A percentile compares a stretch with the other conserved stretches of the same genome.
These are phyloP conservation scores for Bellardia pandia DNA, from an alignment of 2,888 invertebrate species.

Conservation along the genomic window DNA sequence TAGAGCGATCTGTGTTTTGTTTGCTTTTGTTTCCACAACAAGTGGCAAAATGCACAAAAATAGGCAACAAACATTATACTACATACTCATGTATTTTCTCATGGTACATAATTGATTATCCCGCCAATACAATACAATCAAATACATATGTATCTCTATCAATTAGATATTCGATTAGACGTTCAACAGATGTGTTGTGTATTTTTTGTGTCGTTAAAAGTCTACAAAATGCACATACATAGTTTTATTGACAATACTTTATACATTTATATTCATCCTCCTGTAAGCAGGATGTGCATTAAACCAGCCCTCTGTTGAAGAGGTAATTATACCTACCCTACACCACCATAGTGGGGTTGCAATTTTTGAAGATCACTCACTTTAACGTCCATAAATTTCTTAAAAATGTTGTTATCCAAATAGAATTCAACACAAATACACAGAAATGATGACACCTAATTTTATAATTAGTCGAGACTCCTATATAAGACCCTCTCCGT, in stretches of 20 bases:
- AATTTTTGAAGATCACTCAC: too few relatives aligned
- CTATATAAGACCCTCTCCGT: too few relatives aligned
- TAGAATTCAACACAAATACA: too few relatives aligned
- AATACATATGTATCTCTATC: neutral
- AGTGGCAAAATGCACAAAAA: slow-evolving; percentile 42
- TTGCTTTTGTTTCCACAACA: neutral
- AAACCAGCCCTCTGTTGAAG: too few relatives aligned
- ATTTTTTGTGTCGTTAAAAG: slow-evolving; percentile 21
- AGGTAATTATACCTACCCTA: too few relatives aligned
- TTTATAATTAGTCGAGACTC: too few relatives aligned
- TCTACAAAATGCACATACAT: slow-evolving; percentile 12
- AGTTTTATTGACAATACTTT: slow-evolving; percentile 20
- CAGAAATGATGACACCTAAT: too few relatives aligned
- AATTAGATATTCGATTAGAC: slow-evolving; percentile 30
- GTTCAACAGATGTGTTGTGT: slow-evolving; percentile 33
- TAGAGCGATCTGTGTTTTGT: too few relatives aligned
- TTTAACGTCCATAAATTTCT: too few relatives aligned
- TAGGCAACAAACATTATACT: slow-evolving; percentile 7
- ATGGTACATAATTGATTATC: slow-evolving; percentile 71
- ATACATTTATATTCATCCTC: slow-evolving; percentile 16
- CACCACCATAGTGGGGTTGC: too few relatives aligned
- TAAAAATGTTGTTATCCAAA: too few relatives aligned
- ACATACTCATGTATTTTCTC: slow-evolving; percentile 43
- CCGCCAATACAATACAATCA: slow-evolving; percentile 14
- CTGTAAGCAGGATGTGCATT: too few relatives aligned